phyloP scores from a whole-genome alignment of 2,888 invertebrate genomes.

The Nomada fucata region DNA sequence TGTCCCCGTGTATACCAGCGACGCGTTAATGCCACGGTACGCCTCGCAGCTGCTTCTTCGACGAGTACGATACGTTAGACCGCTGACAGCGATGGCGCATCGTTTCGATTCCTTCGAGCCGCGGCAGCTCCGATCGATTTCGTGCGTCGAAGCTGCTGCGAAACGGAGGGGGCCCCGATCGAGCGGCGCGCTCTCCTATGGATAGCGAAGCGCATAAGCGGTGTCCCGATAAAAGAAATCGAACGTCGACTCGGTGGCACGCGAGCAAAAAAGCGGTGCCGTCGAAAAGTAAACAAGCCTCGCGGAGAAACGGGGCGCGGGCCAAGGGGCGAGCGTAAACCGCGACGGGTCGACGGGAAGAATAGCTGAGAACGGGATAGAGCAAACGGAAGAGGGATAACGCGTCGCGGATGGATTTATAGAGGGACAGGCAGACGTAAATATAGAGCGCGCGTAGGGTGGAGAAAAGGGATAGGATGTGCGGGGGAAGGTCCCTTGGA shows the following conservation, averaged over 20 bases:
- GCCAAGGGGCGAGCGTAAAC: slow-evolving; percentile 14
- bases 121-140: slow-evolving; percentile 6
- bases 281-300: slow-evolving; percentile 55
- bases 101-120: not conserved
- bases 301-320: not conserved
- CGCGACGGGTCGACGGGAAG: slow-evolving; percentile 48
- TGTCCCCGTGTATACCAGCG: slow-evolving; percentile 47
- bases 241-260: slow-evolving; percentile 35
- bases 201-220: slow-evolving; percentile 25
- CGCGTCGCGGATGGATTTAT: slow-evolving; percentile 53
- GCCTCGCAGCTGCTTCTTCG: slow-evolving; percentile 37
- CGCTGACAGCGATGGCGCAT: not conserved
- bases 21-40: slow-evolving; percentile 36
- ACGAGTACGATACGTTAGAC: slow-evolving; percentile 1
- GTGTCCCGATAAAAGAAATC: slow-evolving; percentile 26
- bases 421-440: slow-evolving; percentile 56
- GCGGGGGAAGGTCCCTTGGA: slow-evolving; percentile 12
- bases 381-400: slow-evolving; percentile 28
- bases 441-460: slow-evolving; percentile 54
- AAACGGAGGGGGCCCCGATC: not conserved
- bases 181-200: slow-evolving; percentile 29
- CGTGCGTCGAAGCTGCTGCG: no score
- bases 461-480: slow-evolving; percentile 30
- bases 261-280: slow-evolving; percentile 38
- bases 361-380: slow-evolving; percentile 19